A percentile compares a stretch with the other conserved stretches of the same genome.
phyloP scores from a whole-genome alignment of 2,113 vertebrate species.

The Clarias macrocephalus region DNA sequence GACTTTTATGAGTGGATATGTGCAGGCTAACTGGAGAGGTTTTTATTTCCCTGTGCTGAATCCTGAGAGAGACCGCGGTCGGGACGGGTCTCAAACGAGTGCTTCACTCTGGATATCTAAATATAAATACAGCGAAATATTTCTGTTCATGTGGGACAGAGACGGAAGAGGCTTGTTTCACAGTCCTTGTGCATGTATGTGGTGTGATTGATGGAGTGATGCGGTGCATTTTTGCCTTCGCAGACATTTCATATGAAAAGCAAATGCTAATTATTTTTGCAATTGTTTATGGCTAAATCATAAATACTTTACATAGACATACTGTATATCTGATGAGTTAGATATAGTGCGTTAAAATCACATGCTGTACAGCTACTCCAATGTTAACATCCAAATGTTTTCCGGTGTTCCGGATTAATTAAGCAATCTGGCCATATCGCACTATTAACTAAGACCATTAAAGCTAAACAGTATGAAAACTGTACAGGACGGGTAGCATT shows the following conservation, averaged over 20 bases:
- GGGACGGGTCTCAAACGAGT: background rate
- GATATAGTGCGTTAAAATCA: background rate
- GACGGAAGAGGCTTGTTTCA: background rate
- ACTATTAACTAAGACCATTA: no score
- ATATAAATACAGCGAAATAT: background rate
- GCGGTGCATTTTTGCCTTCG: no score
- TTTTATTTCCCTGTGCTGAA: slow-evolving; percentile 9
- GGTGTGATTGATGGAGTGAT: background rate
- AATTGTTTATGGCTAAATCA: background rate
- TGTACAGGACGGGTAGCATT: no score
- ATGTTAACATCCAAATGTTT: no score
- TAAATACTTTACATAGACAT: background rate
- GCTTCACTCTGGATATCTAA: background rate
- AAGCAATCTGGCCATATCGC: no score
- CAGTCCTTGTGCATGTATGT: background rate
- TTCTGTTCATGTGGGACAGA: background rate
- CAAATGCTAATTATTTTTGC: background rate
- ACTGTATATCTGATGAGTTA: background rate
- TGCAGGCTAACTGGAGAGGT: background rate
- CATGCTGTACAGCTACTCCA: no score
- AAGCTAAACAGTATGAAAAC: no score
- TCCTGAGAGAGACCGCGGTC: background rate
- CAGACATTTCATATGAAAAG: background rate
- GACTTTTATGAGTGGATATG: slow-evolving; percentile 4
- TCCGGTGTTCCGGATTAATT: background rate